Percentiles rank a stretch among this genome's conserved stretches.
phyloP scores from a whole-genome alignment of 2,888 invertebrate species.

The Drosophila pseudotalamancana region DNA sequence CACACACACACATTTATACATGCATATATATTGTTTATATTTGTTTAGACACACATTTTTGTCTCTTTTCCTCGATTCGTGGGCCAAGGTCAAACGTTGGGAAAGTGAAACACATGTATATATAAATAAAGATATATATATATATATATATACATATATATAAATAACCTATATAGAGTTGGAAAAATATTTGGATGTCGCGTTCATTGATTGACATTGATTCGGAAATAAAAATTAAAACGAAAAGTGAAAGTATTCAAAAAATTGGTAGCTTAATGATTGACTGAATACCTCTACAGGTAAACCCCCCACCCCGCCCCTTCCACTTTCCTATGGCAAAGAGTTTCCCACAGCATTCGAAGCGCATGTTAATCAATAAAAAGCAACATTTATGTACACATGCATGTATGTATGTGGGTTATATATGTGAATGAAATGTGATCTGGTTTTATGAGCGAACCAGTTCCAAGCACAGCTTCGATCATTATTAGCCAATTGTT shows the following conservation, averaged over 20 bases:
- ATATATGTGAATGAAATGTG: slow-evolving; percentile 24
- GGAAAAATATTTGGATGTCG: slow-evolving; percentile 7
- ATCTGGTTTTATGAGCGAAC: slow-evolving; percentile 20
- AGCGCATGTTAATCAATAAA: slow-evolving; percentile 3
- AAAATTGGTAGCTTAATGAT: slow-evolving; percentile 21
- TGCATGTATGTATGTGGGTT: not conserved
- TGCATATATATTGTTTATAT: not conserved
- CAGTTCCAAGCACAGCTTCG: slow-evolving; percentile 3
- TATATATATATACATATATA: not conserved
- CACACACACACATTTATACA: too few relatives aligned
- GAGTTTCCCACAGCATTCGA: slow-evolving; percentile 34
- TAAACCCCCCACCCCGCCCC: not conserved
- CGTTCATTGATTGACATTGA: slow-evolving; percentile 40
- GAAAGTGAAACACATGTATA: slow-evolving; percentile 30
- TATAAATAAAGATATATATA: not conserved
- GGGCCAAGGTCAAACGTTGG: slow-evolving; percentile 50
- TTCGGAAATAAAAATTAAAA: slow-evolving; percentile 6
- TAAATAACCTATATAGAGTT: not conserved
- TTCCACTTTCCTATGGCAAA: not conserved
- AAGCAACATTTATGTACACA: too few relatives aligned
- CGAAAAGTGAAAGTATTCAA: slow-evolving; percentile 45
- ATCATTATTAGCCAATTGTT: too few relatives aligned
- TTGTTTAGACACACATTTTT: slow-evolving; percentile 12
- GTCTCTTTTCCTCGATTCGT: slow-evolving; percentile 5
- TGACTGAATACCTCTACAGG: slow-evolving; percentile 28